phyloP scores from a whole-genome alignment of 1,140 invertebrate genomes.

The Bathynomus jamesi region DNA sequence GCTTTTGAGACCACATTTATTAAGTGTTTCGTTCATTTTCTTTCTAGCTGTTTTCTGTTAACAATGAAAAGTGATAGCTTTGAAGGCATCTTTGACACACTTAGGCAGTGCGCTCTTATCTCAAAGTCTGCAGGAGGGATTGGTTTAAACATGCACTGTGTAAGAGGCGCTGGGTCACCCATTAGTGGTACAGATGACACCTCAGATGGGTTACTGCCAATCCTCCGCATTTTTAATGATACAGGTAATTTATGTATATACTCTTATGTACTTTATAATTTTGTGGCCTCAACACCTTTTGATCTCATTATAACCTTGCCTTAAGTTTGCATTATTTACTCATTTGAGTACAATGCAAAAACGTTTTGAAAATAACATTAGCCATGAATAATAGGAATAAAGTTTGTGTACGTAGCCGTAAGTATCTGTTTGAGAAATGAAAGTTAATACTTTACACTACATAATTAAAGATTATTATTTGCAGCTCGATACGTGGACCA shows the following conservation, averaged over 20 bases:
- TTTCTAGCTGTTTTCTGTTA: slow-evolving; percentile 78
- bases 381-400: too few species aligned
- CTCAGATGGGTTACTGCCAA: slow-evolving; percentile 95
- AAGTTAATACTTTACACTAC: too few species aligned
- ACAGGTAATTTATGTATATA: slow-evolving; percentile 54
- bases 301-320: too few species aligned
- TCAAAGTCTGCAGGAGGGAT: slow-evolving; percentile 97
- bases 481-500: slow-evolving; percentile 83
- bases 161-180: slow-evolving; percentile 80
- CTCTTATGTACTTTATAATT: neutral
- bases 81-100: slow-evolving; percentile 93
- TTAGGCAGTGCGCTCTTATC: slow-evolving; percentile 91
- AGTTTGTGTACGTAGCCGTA: too few species aligned
- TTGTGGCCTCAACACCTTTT: too few species aligned
- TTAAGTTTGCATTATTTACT: too few species aligned
- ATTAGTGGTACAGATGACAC: slow-evolving; percentile 92
- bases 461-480: too few species aligned
- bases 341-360: too few species aligned
- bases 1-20: neutral
- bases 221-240: slow-evolving; percentile 93
- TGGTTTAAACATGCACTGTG: slow-evolving; percentile 93
- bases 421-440: too few species aligned
- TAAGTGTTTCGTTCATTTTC: slow-evolving; percentile 14
- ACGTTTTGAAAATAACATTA: too few species aligned
- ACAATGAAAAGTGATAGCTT: slow-evolving; percentile 96